phyloP scores from a whole-genome alignment of 2,888 invertebrate species.

The Mesopsocus fuscifrons region DNA sequence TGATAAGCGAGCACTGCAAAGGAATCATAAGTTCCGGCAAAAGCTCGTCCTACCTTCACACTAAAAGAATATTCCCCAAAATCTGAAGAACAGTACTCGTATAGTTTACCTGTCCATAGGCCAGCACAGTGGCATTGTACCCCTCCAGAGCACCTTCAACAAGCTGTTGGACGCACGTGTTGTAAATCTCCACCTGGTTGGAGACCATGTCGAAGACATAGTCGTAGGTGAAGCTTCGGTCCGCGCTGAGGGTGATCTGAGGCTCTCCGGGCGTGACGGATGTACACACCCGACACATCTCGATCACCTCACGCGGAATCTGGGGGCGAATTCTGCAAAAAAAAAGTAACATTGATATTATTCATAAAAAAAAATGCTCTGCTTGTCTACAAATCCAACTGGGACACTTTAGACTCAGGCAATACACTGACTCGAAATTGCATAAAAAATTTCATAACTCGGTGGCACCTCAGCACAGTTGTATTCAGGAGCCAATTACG shows the following conservation, averaged over 20 bases:
- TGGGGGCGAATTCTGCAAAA: conserved; percentile 78
- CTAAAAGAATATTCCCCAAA: no score
- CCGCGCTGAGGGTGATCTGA: conserved; percentile 78
- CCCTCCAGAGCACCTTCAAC: conserved; percentile 88
- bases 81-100: no score
- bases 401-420: background rate
- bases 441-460: no score
- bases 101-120: conserved; percentile 86
- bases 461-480: no score
- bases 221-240: conserved; percentile 93
- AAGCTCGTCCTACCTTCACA: no score
- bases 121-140: conserved; percentile 94
- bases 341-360: conserved; percentile 14
- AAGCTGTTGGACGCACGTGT: conserved; percentile 61
- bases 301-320: conserved; percentile 77
- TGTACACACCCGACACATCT: conserved; percentile 88
- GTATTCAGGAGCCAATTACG: no score
- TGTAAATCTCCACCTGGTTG: conserved; percentile 59
- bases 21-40: no score
- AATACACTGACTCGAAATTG: no score
- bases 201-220: conserved; percentile 75
- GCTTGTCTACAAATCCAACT: background rate
- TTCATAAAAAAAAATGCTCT: background rate
- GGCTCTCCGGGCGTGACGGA: conserved; percentile 76
- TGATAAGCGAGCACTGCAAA: no score